A percentile compares a stretch with the other conserved stretches of the same genome.
These are phyloP conservation scores for Etheostoma perlongum DNA, from an alignment of 2,797 vertebrate species.

Conservation along the genomic window DNA sequence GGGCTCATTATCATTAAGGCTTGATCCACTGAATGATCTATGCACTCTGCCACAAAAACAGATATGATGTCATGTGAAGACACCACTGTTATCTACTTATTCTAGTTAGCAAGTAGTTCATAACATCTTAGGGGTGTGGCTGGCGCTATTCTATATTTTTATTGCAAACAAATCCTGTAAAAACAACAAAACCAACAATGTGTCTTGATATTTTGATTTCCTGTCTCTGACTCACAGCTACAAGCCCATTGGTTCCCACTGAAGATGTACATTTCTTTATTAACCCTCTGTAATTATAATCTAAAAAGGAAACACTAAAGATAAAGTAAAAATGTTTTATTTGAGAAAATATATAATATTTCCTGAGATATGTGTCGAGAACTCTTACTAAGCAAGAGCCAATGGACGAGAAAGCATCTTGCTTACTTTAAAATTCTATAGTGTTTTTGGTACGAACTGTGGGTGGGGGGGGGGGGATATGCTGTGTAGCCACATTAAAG, in stretches of 20 bases:
- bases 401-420: conserved; percentile 1
- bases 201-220: neutral
- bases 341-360: neutral
- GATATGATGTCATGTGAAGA: conserved; percentile 74
- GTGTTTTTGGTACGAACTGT: conserved; percentile 10
- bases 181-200: conserved; percentile 35
- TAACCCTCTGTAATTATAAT: too few species aligned
- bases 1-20: neutral
- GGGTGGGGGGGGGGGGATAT: neutral
- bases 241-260: conserved; percentile 6
- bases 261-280: neutral
- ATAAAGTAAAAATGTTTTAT: too few species aligned
- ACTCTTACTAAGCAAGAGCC: neutral
- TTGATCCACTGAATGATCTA: conserved; percentile 73
- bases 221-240: neutral
- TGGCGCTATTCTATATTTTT: conserved; percentile 42
- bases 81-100: conserved; percentile 56
- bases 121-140: conserved; percentile 42
- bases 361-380: neutral
- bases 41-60: conserved; percentile 75
- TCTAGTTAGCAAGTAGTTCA: conserved; percentile 48
- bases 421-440: conserved; percentile 8
- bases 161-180: conserved; percentile 43
- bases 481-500: neutral
- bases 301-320: too few species aligned